phyloP scores from a whole-genome alignment of 2,888 invertebrate genomes.

The Tachystola acroxantha region DNA sequence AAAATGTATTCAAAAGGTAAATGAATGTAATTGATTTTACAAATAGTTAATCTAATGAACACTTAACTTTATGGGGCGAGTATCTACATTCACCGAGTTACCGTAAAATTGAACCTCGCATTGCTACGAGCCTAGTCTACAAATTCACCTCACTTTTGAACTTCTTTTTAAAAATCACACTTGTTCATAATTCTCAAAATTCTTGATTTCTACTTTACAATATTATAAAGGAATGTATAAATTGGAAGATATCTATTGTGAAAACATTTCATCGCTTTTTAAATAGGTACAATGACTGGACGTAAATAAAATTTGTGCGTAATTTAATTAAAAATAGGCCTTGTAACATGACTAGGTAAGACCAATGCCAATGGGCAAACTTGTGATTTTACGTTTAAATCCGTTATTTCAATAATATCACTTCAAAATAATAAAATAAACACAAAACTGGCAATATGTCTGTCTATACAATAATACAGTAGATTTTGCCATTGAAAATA shows the following conservation, averaged over 20 bases:
- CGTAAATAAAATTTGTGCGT: constrained; percentile 16
- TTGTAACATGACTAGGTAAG: constrained; percentile 71
- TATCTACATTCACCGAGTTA: constrained; percentile 51
- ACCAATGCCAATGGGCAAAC: constrained; percentile 29
- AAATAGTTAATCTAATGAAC: constrained; percentile 65
- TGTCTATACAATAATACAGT: too few relatives aligned
- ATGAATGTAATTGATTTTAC: constrained; percentile 55
- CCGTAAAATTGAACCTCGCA: constrained; percentile 65
- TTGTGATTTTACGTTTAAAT: constrained; percentile 2
- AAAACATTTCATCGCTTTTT: constrained; percentile 19
- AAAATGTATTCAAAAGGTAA: constrained; percentile 50
- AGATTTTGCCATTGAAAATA: too few relatives aligned
- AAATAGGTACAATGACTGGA: constrained; percentile 14
- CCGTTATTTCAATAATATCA: not conserved
- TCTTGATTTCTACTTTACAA: constrained; percentile 41
- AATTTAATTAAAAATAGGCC: constrained; percentile 43
- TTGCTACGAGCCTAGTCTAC: constrained; percentile 54
- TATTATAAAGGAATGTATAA: constrained; percentile 61
- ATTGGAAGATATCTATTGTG: constrained; percentile 45
- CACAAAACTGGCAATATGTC: too few relatives aligned
- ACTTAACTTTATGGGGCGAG: constrained; percentile 68
- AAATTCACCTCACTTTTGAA: constrained; percentile 58
- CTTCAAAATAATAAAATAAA: too few relatives aligned
- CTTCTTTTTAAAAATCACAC: constrained; percentile 65
- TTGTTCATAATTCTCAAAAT: constrained; percentile 37